These are phyloP conservation scores for Callorhinus ursinus DNA, from an alignment of 2,113 vertebrate species.

Conservation along the genomic window DNA sequence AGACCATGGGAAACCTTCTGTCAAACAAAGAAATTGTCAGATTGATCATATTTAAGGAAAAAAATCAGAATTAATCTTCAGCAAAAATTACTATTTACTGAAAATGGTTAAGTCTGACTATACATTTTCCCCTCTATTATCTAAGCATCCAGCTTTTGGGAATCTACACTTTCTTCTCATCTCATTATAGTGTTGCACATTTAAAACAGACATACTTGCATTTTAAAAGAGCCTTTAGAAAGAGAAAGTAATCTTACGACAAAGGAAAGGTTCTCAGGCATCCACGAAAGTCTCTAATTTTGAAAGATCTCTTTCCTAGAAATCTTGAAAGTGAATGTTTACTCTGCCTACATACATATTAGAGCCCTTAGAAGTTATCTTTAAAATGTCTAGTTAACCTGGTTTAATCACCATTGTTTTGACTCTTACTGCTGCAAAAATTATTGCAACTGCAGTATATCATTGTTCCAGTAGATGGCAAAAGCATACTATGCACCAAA, in stretches of 20 bases:
- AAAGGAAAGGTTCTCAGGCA: neutral
- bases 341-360: neutral
- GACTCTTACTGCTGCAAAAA: neutral
- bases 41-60: neutral
- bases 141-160: neutral
- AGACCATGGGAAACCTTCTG: neutral
- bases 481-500: slow-evolving; percentile 54
- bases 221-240: slow-evolving; percentile 15
- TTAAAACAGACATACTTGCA: neutral
- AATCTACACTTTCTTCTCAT: neutral
- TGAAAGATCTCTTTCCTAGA: neutral
- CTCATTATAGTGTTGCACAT: neutral
- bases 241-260: neutral
- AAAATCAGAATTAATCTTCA: slow-evolving; percentile 11
- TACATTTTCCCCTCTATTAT: neutral
- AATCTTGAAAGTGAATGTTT: neutral
- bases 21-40: neutral
- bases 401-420: slow-evolving; percentile 6
- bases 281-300: neutral
- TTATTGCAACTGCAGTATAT: slow-evolving; percentile 35
- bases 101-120: neutral
- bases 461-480: slow-evolving; percentile 85
- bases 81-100: neutral
- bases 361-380: neutral
- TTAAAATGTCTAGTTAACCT: neutral